These are phyloP conservation scores for Pseudoatta argentina DNA, from an alignment of 1,140 invertebrate species.

Conservation along the genomic window DNA sequence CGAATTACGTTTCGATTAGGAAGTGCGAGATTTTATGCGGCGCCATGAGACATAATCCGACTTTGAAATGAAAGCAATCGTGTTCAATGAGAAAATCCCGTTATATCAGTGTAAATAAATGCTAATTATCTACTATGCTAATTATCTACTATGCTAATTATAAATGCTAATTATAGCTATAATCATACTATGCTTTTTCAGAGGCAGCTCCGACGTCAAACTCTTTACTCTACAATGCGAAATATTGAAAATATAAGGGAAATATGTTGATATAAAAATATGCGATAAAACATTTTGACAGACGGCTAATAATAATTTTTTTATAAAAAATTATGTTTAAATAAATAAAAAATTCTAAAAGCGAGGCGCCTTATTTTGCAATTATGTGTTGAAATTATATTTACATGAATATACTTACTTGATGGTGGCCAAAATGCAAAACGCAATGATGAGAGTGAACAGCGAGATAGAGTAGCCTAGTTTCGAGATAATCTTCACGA, in stretches of 20 bases:
- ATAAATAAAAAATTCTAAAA: neutral
- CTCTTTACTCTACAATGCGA: neutral
- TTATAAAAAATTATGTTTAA: neutral
- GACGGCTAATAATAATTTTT: neutral
- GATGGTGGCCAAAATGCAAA: conserved; percentile 89
- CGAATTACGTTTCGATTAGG: conserved; percentile 34
- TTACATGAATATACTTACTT: conserved; percentile 87
- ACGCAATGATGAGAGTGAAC: conserved; percentile 88
- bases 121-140: neutral
- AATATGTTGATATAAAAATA: neutral
- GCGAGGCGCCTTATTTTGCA: neutral
- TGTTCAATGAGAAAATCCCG: neutral
- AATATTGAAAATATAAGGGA: neutral
- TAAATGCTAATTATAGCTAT: neutral
- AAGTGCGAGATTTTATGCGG: conserved; percentile 2
- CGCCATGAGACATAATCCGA: neutral
- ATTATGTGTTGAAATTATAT: neutral
- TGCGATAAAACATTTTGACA: neutral
- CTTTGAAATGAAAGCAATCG: conserved; percentile 2
- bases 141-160: too few relatives aligned
- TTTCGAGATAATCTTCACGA: conserved; percentile 89
- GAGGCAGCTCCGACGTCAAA: neutral
- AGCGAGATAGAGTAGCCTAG: conserved; percentile 91
- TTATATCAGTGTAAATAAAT: neutral
- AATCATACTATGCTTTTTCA: neutral